phyloP scores from a whole-genome alignment of 2,888 invertebrate genomes.

The Cartodere bifasciata region DNA sequence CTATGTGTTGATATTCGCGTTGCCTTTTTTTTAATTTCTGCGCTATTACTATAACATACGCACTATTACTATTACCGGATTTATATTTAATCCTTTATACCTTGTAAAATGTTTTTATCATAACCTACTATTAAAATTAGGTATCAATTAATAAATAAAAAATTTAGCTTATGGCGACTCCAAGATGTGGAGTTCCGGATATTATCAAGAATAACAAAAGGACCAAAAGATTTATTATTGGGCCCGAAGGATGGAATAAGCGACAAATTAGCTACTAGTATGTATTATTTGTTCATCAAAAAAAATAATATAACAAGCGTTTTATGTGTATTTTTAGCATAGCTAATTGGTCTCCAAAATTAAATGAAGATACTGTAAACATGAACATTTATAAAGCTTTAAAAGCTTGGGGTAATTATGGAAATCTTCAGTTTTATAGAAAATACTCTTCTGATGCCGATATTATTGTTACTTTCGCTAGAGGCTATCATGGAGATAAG shows the following conservation, averaged over 20 bases:
- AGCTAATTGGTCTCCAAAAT: constrained; percentile 52
- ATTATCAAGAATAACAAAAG: constrained; percentile 35
- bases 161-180: constrained; percentile 48
- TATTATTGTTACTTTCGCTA: constrained; percentile 60
- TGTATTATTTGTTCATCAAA: constrained; percentile 23
- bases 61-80: too few relatives aligned
- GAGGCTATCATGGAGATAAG: constrained; percentile 58
- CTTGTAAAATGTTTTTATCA: constrained; percentile 7
- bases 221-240: constrained; percentile 45
- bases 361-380: constrained; percentile 42
- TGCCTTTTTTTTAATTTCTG: too few relatives aligned
- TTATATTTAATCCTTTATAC: too few relatives aligned
- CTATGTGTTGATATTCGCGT: too few relatives aligned
- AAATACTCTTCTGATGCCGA: constrained; percentile 47
- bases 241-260: constrained; percentile 56
- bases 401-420: constrained; percentile 55
- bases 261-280: constrained; percentile 55
- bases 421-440: constrained; percentile 43
- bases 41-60: too few relatives aligned
- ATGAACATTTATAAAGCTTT: constrained; percentile 48
- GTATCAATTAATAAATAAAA: constrained; percentile 1
- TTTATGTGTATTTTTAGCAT: constrained; percentile 37
- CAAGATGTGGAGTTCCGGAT: constrained; percentile 62
- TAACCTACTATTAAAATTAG: neutral
- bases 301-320: neutral